Conservation (phyloP, 2,113 vertebrate genomes). For the Crotalus helleri region DNA sequence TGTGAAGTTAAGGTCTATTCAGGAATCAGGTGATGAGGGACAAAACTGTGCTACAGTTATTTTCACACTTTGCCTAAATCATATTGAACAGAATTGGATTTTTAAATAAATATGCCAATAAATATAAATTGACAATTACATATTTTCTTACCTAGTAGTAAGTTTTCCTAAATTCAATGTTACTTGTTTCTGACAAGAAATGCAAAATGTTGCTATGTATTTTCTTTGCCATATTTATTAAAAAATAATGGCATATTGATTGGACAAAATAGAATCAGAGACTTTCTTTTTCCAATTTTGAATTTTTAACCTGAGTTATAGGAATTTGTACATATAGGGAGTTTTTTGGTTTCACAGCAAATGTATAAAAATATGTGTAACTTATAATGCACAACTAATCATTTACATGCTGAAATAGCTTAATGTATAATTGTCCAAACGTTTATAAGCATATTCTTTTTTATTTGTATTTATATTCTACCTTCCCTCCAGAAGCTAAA, state of each 20-base stretch:
- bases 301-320: background rate
- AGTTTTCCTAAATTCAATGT: background rate
- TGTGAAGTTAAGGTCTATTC: background rate
- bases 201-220: background rate
- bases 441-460: background rate
- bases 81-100: background rate
- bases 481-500: background rate
- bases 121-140: background rate
- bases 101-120: background rate
- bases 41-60: background rate
- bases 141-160: background rate
- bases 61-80: background rate
- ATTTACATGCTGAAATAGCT: too few relatives aligned
- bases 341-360: too few relatives aligned
- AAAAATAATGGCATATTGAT: background rate
- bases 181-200: background rate
- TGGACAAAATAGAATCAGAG: background rate
- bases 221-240: background rate
- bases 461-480: background rate
- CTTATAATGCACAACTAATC: too few relatives aligned
- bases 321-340: too few relatives aligned
- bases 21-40: background rate
- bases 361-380: too few relatives aligned
- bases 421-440: too few relatives aligned
- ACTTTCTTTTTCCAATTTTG: background rate